A percentile compares a stretch with the other conserved stretches of the same genome.
phyloP scores from a whole-genome alignment of 2,797 vertebrate genomes.

The Gymnothorax javanicus region DNA sequence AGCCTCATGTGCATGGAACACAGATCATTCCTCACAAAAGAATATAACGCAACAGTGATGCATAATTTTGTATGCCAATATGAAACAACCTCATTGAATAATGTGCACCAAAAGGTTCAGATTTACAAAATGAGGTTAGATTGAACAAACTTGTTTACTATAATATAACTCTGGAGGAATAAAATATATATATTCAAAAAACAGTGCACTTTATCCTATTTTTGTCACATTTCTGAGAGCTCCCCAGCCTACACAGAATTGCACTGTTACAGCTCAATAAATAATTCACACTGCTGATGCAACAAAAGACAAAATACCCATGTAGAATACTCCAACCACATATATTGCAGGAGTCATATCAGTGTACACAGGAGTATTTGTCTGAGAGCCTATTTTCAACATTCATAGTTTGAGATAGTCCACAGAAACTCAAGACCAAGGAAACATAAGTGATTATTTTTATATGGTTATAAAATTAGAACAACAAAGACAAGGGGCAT shows the following conservation, averaged over 20 bases:
- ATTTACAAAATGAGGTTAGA: background rate
- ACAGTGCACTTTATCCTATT: constrained; percentile 1
- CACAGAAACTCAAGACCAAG: background rate
- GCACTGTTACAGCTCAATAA: constrained; percentile 17
- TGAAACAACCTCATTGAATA: background rate
- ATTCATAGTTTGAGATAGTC: background rate
- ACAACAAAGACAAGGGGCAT: constrained; percentile 12
- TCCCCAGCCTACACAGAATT: constrained; percentile 9
- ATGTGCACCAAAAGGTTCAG: background rate
- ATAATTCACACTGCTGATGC: constrained; percentile 1
- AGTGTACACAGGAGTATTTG: constrained; percentile 2
- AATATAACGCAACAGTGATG: background rate
- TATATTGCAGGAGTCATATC: background rate
- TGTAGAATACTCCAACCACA: background rate
- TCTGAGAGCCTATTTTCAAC: background rate
- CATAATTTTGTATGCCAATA: background rate
- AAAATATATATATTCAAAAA: background rate
- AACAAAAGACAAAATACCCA: constrained; percentile 2
- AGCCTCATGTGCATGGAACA: background rate
- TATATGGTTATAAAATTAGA: constrained; percentile 6
- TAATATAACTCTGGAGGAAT: background rate
- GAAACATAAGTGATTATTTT: background rate
- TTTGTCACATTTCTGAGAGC: constrained; percentile 2
- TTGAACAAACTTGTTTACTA: background rate
- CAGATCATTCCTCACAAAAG: background rate